A percentile compares a stretch with the other conserved stretches of the same genome.
These are phyloP conservation scores for Vicugna pacos DNA, from an alignment of 2,113 vertebrate species.

Conservation along the genomic window DNA sequence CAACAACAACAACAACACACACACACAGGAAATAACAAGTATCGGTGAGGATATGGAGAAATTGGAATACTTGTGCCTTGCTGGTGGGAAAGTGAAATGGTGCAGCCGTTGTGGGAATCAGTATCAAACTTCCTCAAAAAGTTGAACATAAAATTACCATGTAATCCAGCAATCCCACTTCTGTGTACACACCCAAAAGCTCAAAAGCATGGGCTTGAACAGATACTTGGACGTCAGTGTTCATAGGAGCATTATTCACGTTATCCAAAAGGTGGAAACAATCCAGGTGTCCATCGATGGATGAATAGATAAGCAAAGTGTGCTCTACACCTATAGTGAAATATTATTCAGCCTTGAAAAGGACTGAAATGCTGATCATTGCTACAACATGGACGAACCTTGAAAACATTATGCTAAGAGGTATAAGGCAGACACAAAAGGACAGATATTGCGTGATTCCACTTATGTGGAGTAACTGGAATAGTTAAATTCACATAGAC, in stretches of 20 bases:
- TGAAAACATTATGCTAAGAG: not conserved
- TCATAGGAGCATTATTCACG: not conserved
- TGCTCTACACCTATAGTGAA: not conserved
- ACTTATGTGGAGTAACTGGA: not conserved
- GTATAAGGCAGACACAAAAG: not conserved
- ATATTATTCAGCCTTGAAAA: conserved; percentile 7
- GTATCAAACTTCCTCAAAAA: not conserved
- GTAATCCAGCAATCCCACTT: not conserved
- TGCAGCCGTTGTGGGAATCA: not conserved
- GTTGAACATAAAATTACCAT: not conserved
- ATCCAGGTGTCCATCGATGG: not conserved
- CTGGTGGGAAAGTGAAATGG: not conserved
- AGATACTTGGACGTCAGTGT: not conserved
- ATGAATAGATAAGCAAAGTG: not conserved
- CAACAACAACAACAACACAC: not conserved
- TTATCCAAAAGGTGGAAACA: not conserved
- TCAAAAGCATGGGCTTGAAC: not conserved
- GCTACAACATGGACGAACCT: not conserved
- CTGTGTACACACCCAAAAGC: not conserved
- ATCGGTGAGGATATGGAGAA: not conserved
- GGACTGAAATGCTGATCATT: not conserved
- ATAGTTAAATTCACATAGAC: not conserved
- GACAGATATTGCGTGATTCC: not conserved
- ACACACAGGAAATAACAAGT: not conserved
- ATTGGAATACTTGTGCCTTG: not conserved